These are phyloP conservation scores for Apomyelois bistriatella DNA, from an alignment of 2,888 invertebrate genomes.

Conservation along the genomic window DNA sequence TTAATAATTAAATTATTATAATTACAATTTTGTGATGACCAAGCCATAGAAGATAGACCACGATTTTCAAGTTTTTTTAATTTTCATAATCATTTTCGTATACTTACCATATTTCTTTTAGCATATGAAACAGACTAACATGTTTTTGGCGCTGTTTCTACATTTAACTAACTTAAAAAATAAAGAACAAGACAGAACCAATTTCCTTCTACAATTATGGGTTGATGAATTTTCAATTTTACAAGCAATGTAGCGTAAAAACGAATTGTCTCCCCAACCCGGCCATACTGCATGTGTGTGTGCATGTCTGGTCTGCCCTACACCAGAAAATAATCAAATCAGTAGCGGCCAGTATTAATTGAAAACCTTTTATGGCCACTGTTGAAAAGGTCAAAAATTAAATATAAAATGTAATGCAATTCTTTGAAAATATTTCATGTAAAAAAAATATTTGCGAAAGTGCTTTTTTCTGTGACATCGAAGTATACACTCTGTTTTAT, in stretches of 20 bases:
- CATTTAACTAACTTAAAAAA: too few species aligned
- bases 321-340: slow-evolving; percentile 47
- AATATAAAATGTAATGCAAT: slow-evolving; percentile 11
- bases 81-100: too few species aligned
- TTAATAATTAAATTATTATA: too few species aligned
- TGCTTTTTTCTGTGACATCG: neutral
- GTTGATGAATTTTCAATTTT: neutral
- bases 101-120: too few species aligned
- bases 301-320: slow-evolving; percentile 18
- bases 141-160: too few species aligned
- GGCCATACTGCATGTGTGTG: slow-evolving; percentile 39
- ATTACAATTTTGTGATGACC: too few species aligned
- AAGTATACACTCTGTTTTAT: slow-evolving; percentile 31
- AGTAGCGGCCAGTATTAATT: slow-evolving; percentile 41
- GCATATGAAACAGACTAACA: too few species aligned
- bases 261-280: slow-evolving; percentile 57
- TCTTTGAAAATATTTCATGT: slow-evolving; percentile 1
- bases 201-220: too few species aligned
- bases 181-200: too few species aligned
- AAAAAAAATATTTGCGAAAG: slow-evolving; percentile 14
- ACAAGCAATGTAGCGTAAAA: slow-evolving; percentile 52
- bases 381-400: slow-evolving; percentile 18
- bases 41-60: too few species aligned
- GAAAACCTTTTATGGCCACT: slow-evolving; percentile 29
- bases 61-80: too few species aligned